phyloP scores from a whole-genome alignment of 2,113 vertebrate species.

The Noctilio leporinus region DNA sequence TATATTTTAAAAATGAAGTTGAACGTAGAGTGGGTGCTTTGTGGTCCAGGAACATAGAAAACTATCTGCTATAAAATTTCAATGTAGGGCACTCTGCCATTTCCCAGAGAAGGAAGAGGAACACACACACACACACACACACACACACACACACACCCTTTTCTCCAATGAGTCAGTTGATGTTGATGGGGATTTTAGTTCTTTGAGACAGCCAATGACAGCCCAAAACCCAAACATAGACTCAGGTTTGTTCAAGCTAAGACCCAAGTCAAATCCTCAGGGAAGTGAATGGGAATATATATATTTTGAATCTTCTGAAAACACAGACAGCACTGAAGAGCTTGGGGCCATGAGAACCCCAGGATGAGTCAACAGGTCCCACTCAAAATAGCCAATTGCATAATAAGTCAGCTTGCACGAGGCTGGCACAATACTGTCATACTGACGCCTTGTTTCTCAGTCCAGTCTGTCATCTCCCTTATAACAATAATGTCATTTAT shows the following conservation, averaged over 20 bases:
- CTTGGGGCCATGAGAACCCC: background rate
- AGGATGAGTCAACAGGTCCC: background rate
- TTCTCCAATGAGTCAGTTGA: background rate
- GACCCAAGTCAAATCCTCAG: background rate
- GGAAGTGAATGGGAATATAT: background rate
- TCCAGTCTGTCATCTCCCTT: background rate
- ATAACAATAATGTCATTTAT: background rate
- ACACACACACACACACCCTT: background rate
- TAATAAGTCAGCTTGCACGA: background rate
- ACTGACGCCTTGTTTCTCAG: background rate
- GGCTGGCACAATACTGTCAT: background rate
- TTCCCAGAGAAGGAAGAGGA: background rate
- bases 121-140: background rate
- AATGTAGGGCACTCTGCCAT: background rate
- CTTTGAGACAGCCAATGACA: background rate
- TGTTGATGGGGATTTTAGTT: slow-evolving; percentile 25
- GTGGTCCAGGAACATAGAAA: background rate
- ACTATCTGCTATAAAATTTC: slow-evolving; percentile 44
- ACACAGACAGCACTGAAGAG: background rate
- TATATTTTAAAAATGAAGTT: slow-evolving; percentile 31
- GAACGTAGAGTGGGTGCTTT: slow-evolving; percentile 22
- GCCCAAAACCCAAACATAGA: background rate
- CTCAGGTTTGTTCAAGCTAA: background rate
- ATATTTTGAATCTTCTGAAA: background rate
- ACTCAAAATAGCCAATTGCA: background rate